Percentiles rank a stretch among this genome's conserved stretches.
Evolutionary conservation across 2,888 invertebrate genomes (phyloP).

Genomic region (Clitarchus hookeri): DNA sequence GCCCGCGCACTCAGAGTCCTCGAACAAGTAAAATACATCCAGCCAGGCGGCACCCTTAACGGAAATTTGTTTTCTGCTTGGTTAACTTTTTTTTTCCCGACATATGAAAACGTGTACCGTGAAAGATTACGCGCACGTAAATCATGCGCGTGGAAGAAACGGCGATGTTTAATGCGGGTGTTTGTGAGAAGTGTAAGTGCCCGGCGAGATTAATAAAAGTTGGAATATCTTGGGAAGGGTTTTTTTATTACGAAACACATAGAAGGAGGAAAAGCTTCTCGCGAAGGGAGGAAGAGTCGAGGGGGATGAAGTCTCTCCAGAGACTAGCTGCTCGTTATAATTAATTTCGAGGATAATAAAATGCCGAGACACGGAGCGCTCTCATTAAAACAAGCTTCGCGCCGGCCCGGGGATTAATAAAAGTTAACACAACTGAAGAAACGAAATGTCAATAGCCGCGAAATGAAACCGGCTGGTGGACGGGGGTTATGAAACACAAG

Average conservation of each 20-base stretch:
- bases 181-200: background rate
- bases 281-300: background rate
- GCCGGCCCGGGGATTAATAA: background rate
- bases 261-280: background rate
- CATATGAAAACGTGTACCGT: no score
- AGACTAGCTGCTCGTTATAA: background rate
- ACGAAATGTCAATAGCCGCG: slow-evolving; percentile 7
- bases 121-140: background rate
- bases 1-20: no score
- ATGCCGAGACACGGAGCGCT: slow-evolving; percentile 9
- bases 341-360: slow-evolving; percentile 20
- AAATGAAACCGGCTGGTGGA: background rate
- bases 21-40: no score
- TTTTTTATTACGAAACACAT: background rate
- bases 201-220: slow-evolving; percentile 21
- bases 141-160: background rate
- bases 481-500: no score
- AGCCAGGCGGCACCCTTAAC: no score
- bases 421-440: background rate
- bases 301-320: slow-evolving; percentile 11
- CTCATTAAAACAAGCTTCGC: slow-evolving; percentile 24
- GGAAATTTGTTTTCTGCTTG: no score
- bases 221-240: background rate
- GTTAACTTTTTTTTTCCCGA: no score
- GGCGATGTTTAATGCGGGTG: background rate